Evolutionary conservation across 2,888 invertebrate species (phyloP).

Genomic region (Oasisia sp.): DNA sequence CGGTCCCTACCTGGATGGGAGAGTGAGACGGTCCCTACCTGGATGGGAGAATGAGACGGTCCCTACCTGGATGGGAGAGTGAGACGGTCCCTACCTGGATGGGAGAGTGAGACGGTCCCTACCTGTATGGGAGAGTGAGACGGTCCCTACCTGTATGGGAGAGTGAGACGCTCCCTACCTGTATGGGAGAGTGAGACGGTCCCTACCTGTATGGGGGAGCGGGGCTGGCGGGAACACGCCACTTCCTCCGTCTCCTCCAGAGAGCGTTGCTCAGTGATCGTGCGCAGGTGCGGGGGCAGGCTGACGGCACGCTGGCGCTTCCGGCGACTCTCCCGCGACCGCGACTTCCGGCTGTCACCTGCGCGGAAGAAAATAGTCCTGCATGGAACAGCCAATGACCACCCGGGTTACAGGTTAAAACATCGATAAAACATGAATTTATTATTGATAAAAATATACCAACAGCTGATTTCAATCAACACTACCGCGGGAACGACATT

Average conservation of each 20-base stretch:
- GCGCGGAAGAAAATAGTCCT: background rate
- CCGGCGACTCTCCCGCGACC: constrained; percentile 27
- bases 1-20: no score
- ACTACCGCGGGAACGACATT: no score
- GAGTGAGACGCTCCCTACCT: no score
- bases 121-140: no score
- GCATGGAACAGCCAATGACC: background rate
- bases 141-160: no score
- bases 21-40: no score
- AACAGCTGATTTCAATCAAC: background rate
- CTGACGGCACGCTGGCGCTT: constrained; percentile 27
- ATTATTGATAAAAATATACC: background rate
- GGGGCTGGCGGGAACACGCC: constrained; percentile 32
- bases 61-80: no score
- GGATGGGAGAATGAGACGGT: no score
- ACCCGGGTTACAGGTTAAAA: background rate
- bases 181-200: no score
- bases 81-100: no score
- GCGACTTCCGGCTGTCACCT: constrained; percentile 21
- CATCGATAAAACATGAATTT: background rate
- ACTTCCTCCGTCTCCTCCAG: constrained; percentile 42
- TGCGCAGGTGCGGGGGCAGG: constrained; percentile 35
- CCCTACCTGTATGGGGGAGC: constrained; percentile 39
- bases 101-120: no score
- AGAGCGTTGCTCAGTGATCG: constrained; percentile 40